Evolutionary conservation across 2,113 vertebrate species (phyloP).

Genomic region (Mionectes macconnelli): DNA sequence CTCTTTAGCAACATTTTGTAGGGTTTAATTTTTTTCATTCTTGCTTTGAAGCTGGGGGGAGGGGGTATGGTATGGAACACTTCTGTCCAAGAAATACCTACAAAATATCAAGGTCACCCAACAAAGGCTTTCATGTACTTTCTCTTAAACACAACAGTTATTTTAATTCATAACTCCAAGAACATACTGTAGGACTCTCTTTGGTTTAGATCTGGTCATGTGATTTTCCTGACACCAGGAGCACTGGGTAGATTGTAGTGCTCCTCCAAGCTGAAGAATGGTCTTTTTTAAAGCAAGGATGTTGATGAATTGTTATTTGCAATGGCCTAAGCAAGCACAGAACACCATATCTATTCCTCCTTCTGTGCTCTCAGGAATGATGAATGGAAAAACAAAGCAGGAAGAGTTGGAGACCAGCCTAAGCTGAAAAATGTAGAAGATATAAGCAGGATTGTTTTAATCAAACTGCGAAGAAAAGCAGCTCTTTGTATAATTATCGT

Average conservation of each 20-base stretch:
- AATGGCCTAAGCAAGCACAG: conserved; percentile 72
- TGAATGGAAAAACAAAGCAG: conserved; percentile 57
- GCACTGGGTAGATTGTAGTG: conserved; percentile 70
- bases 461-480: conserved; percentile 41
- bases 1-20: neutral
- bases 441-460: conserved; percentile 39
- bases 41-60: neutral
- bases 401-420: conserved; percentile 31
- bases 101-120: neutral
- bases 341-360: conserved; percentile 56
- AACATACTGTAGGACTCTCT: conserved; percentile 58
- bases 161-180: conserved; percentile 63
- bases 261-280: conserved; percentile 59
- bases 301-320: conserved; percentile 76
- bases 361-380: conserved; percentile 59
- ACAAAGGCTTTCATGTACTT: conserved; percentile 32
- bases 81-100: neutral
- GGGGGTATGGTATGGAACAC: neutral
- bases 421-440: conserved; percentile 50
- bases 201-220: conserved; percentile 56
- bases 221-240: conserved; percentile 57
- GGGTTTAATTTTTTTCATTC: neutral
- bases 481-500: conserved; percentile 27
- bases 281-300: conserved; percentile 66
- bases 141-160: conserved; percentile 34